A percentile compares a stretch with the other conserved stretches of the same genome.
Evolutionary conservation across 2,113 vertebrate species (phyloP).

Genomic region (Polypterus bichir): DNA sequence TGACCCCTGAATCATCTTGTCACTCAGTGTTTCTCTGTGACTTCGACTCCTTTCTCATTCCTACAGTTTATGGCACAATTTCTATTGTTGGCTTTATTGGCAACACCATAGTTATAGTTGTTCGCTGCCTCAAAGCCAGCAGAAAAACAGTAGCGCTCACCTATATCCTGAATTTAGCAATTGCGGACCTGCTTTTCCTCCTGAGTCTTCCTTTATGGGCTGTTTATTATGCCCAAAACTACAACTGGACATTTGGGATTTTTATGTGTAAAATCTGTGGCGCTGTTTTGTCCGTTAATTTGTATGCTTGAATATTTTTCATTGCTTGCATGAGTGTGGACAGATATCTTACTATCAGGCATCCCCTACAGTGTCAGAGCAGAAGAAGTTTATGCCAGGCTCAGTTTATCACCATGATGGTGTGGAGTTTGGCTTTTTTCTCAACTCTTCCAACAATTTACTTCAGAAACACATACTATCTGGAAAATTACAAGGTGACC

Average conservation of each 20-base stretch:
- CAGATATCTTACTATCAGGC: slow-evolving; percentile 72
- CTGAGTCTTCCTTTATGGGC: slow-evolving; percentile 79
- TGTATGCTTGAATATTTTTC: slow-evolving; percentile 89
- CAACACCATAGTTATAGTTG: slow-evolving; percentile 64
- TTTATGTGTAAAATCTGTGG: slow-evolving; percentile 77
- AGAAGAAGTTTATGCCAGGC: slow-evolving; percentile 54
- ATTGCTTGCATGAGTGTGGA: slow-evolving; percentile 85
- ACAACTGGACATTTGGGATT: slow-evolving; percentile 73
- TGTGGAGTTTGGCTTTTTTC: slow-evolving; percentile 69
- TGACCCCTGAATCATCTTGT: slow-evolving; percentile 17
- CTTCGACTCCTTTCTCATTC: slow-evolving; percentile 64
- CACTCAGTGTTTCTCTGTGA: slow-evolving; percentile 34
- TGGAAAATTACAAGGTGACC: slow-evolving; percentile 41
- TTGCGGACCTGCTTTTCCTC: slow-evolving; percentile 78
- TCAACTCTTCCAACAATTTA: slow-evolving; percentile 64
- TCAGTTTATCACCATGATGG: slow-evolving; percentile 38
- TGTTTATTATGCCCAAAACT: slow-evolving; percentile 66
- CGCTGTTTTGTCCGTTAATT: slow-evolving; percentile 66
- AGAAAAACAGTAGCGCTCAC: slow-evolving; percentile 66
- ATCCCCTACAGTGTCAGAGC: slow-evolving; percentile 67
- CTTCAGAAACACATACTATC: slow-evolving; percentile 48
- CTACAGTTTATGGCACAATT: slow-evolving; percentile 59
- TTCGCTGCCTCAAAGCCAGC: slow-evolving; percentile 51
- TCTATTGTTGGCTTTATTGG: slow-evolving; percentile 64
- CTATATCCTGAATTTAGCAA: slow-evolving; percentile 78